Conservation (phyloP, 2,113 vertebrate species). For the Picathartes gymnocephalus region DNA sequence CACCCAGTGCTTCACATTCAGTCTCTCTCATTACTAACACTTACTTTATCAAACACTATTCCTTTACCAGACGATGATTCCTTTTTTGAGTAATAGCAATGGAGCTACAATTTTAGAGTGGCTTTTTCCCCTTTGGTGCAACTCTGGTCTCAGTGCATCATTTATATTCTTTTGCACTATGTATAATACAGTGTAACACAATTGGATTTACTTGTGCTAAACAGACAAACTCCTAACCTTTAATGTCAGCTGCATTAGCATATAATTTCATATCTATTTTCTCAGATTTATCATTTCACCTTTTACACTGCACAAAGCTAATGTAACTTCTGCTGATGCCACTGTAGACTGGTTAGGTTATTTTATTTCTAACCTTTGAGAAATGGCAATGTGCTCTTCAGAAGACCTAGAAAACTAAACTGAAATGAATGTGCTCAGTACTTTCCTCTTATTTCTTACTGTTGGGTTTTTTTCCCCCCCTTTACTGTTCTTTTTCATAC, state of each 20-base stretch:
- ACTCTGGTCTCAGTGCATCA: constrained; percentile 42
- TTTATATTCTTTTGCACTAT: constrained; percentile 46
- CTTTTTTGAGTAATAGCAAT: constrained; percentile 24
- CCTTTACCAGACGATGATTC: not conserved
- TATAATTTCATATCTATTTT: constrained; percentile 66
- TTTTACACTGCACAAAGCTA: constrained; percentile 61
- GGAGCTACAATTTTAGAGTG: constrained; percentile 37
- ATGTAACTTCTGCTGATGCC: constrained; percentile 62
- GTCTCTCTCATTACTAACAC: not conserved
- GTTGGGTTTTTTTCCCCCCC: rapidly evolving
- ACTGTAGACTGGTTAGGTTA: constrained; percentile 53
- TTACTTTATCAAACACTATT: not conserved
- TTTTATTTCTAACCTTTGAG: constrained; percentile 66
- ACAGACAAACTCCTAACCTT: constrained; percentile 56
- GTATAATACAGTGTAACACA: constrained; percentile 45
- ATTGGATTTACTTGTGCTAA: constrained; percentile 60
- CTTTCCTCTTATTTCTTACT: not conserved
- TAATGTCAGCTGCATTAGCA: constrained; percentile 64
- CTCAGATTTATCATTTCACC: constrained; percentile 68
- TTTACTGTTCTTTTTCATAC: not conserved
- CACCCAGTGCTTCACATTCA: not conserved
- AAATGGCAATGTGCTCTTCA: constrained; percentile 64
- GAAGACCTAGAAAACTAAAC: constrained; percentile 57
- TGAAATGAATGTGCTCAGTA: constrained; percentile 20
- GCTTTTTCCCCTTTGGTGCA: constrained; percentile 30